phyloP scores from a whole-genome alignment of 1,140 invertebrate species.

The Dermatophagoides farinae region DNA sequence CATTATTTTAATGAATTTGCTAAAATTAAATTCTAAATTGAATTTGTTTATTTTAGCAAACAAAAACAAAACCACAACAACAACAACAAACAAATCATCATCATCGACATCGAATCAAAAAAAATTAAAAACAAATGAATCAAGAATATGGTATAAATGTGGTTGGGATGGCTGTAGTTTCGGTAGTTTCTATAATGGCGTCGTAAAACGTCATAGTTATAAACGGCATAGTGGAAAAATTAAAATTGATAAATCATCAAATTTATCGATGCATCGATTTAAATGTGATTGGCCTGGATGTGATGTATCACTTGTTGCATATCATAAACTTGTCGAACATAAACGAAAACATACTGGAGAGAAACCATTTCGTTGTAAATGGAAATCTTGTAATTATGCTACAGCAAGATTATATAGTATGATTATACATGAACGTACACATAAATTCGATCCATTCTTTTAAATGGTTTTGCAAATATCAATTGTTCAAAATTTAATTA shows the following conservation, averaged over 20 bases:
- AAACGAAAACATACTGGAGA: slow-evolving; percentile 89
- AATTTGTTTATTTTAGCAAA: background rate
- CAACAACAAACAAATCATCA: too few species aligned
- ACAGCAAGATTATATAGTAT: slow-evolving; percentile 6
- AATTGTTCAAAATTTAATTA: background rate
- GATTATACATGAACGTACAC: slow-evolving; percentile 11
- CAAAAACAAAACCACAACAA: background rate
- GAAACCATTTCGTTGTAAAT: slow-evolving; percentile 96
- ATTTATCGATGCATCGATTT: slow-evolving; percentile 10
- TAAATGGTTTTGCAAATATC: background rate
- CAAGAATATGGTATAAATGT: slow-evolving; percentile 8
- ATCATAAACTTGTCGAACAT: slow-evolving; percentile 72
- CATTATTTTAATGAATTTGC: too few species aligned
- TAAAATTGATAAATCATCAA: slow-evolving; percentile 9
- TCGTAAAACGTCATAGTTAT: slow-evolving; percentile 2
- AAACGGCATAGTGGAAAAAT: slow-evolving; percentile 1
- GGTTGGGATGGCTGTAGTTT: slow-evolving; percentile 13
- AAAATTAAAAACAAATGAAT: background rate
- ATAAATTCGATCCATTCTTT: slow-evolving; percentile 5
- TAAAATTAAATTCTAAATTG: too few species aligned
- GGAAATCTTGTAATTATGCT: slow-evolving; percentile 82
- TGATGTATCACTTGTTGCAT: slow-evolving; percentile 10
- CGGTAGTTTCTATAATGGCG: slow-evolving; percentile 11
- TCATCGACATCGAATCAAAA: background rate
- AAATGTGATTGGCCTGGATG: slow-evolving; percentile 11